Evolutionary conservation across 2,113 vertebrate genomes (phyloP).

Genomic region (Willisornis vidua): DNA sequence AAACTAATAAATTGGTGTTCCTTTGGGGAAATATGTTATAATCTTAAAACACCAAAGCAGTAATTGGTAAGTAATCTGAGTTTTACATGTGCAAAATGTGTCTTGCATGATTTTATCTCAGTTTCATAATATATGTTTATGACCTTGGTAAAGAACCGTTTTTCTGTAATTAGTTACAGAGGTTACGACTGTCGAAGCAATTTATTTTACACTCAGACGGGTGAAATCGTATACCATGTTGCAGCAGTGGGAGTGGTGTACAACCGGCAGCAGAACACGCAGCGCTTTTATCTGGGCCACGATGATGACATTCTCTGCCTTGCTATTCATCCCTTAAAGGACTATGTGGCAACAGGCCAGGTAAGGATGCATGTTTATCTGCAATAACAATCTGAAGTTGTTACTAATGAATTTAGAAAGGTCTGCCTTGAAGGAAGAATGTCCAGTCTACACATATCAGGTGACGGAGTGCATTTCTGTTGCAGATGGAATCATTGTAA

Average conservation of each 20-base stretch:
- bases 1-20: neutral
- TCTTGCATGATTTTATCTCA: neutral
- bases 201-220: conserved; percentile 96
- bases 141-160: neutral
- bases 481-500: neutral
- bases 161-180: conserved; percentile 84
- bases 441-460: neutral
- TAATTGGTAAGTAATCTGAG: neutral
- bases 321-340: conserved; percentile 94
- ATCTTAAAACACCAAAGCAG: neutral
- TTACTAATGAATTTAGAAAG: neutral
- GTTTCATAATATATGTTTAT: neutral
- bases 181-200: conserved; percentile 98
- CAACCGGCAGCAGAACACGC: conserved; percentile 96
- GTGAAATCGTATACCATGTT: conserved; percentile 97
- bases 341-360: conserved; percentile 98
- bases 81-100: neutral
- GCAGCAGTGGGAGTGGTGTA: conserved; percentile 96
- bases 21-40: neutral
- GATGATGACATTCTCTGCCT: conserved; percentile 97
- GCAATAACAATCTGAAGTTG: neutral
- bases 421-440: neutral
- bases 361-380: conserved; percentile 67
- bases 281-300: conserved; percentile 95
- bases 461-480: neutral